Conservation (phyloP, 2,113 vertebrate genomes). For the Platichthys flesus region DNA sequence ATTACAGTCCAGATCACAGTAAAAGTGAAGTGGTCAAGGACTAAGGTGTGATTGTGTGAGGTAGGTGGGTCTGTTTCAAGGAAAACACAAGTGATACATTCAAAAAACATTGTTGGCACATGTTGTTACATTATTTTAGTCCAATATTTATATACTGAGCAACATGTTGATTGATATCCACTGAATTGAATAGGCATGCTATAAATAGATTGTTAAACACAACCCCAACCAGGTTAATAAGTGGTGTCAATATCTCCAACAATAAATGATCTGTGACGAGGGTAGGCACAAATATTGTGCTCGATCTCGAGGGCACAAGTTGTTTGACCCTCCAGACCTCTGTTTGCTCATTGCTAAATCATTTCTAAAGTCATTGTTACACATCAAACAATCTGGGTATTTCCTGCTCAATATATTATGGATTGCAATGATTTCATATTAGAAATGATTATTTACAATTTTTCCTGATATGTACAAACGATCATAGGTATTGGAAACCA, state of each 20-base stretch:
- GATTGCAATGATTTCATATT: not conserved
- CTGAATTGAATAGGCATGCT: not conserved
- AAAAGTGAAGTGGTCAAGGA: conserved; percentile 16
- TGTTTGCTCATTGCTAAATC: conserved; percentile 55
- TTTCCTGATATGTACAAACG: no score
- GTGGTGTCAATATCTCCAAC: not conserved
- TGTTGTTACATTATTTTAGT: not conserved
- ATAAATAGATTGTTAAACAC: conserved; percentile 27
- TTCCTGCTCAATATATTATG: not conserved
- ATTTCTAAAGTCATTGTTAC: conserved; percentile 20
- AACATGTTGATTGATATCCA: not conserved
- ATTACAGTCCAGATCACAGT: conserved; percentile 10
- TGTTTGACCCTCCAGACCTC: conserved; percentile 39
- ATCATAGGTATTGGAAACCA: no score
- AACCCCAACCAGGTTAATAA: conserved; percentile 1
- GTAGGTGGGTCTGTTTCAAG: not conserved
- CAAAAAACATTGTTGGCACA: not conserved
- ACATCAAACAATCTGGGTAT: not conserved
- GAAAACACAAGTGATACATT: not conserved
- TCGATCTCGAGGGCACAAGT: conserved; percentile 5
- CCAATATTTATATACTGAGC: conserved; percentile 2
- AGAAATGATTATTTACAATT: not conserved
- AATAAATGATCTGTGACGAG: conserved; percentile 12
- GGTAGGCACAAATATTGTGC: conserved; percentile 17
- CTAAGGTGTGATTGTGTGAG: not conserved